phyloP scores from a whole-genome alignment of 2,113 vertebrate species.

The Alectura lathami region DNA sequence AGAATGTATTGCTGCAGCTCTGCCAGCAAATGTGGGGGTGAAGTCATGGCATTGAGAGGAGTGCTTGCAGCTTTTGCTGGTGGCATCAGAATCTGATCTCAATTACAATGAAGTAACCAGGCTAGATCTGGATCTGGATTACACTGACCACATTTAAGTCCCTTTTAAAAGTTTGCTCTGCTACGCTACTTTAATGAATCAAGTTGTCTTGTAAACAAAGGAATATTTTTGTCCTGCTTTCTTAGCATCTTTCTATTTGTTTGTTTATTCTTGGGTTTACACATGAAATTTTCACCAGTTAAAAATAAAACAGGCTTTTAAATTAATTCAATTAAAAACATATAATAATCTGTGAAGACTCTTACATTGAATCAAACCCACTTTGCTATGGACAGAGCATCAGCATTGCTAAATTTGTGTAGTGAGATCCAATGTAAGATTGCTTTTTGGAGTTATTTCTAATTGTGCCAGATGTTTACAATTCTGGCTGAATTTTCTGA shows the following conservation, averaged over 20 bases:
- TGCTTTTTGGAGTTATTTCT: background rate
- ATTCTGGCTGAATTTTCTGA: background rate
- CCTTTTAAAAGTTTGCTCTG: slow-evolving; percentile 26
- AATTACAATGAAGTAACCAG: slow-evolving; percentile 18
- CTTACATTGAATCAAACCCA: background rate
- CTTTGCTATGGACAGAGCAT: slow-evolving; percentile 12
- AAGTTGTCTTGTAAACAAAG: slow-evolving; percentile 28
- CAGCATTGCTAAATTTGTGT: background rate
- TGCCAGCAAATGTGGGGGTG: background rate
- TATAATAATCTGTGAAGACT: background rate
- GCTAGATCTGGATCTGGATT: slow-evolving; percentile 24
- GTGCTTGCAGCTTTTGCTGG: slow-evolving; percentile 10
- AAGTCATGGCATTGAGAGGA: background rate
- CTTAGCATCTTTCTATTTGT: slow-evolving; percentile 33
- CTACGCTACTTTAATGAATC: slow-evolving; percentile 1
- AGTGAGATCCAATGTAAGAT: background rate
- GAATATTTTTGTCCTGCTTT: slow-evolving; percentile 21
- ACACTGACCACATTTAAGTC: slow-evolving; percentile 43
- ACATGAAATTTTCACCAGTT: slow-evolving; percentile 41
- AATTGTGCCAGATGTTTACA: background rate
- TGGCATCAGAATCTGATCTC: slow-evolving; percentile 30
- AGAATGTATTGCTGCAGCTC: background rate
- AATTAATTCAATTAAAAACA: slow-evolving; percentile 40
- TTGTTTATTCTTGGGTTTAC: slow-evolving; percentile 48
- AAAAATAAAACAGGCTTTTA: slow-evolving; percentile 48